These are phyloP conservation scores for Bucco capensis DNA, from an alignment of 2,113 vertebrate genomes.

Conservation along the genomic window DNA sequence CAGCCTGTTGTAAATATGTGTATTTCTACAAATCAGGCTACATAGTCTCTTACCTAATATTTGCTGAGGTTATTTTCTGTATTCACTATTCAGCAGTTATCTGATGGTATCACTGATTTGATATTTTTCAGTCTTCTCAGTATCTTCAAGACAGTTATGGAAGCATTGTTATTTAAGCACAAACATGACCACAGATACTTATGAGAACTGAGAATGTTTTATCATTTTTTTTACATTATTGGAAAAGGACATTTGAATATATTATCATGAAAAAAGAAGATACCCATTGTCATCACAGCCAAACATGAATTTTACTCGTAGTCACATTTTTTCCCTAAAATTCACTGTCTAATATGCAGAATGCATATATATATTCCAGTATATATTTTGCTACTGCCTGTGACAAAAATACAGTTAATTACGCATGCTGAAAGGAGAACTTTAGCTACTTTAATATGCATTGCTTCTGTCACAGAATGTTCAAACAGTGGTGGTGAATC, in stretches of 20 bases:
- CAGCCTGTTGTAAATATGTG: neutral
- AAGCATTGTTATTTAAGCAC: neutral
- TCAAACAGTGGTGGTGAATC: slow-evolving; percentile 49
- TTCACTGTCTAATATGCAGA: neutral
- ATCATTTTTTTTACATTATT: neutral
- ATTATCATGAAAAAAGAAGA: neutral
- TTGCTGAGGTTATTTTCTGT: neutral
- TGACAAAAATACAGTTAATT: slow-evolving; percentile 36
- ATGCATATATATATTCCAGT: neutral
- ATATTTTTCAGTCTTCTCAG: neutral
- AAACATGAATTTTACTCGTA: neutral
- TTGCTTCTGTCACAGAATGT: slow-evolving; percentile 52
- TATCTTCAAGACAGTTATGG: neutral
- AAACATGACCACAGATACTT: neutral
- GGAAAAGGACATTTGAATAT: neutral
- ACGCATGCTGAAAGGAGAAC: slow-evolving; percentile 33
- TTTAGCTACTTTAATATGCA: slow-evolving; percentile 54
- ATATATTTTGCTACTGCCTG: neutral
- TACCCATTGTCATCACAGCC: neutral
- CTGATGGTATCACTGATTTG: neutral
- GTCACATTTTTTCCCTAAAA: neutral
- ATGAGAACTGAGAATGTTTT: neutral
- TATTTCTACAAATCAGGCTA: slow-evolving; percentile 2
- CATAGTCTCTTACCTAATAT: neutral
- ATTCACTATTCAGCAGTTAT: neutral